These are phyloP conservation scores for Manduca sexta DNA, from an alignment of 1,140 invertebrate genomes.

Conservation along the genomic window DNA sequence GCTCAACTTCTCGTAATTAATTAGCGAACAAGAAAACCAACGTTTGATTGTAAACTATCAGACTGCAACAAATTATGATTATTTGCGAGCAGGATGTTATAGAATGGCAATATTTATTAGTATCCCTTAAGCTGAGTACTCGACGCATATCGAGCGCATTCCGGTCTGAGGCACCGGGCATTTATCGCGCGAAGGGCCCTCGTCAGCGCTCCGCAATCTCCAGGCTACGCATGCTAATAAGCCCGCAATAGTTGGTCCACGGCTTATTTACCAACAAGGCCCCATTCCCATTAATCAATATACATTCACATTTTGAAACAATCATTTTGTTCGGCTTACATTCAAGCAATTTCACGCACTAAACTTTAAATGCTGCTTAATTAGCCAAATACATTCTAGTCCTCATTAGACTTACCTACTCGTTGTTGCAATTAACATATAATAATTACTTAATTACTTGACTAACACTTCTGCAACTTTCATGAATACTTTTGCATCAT, in stretches of 20 bases:
- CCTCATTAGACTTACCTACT: too few species aligned
- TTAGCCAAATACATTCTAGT: slow-evolving; percentile 21
- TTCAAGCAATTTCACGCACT: slow-evolving; percentile 18
- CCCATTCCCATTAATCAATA: slow-evolving; percentile 48
- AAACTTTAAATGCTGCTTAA: slow-evolving; percentile 11
- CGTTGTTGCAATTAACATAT: too few species aligned
- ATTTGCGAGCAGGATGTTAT: too few species aligned
- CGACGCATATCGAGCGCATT: not conserved
- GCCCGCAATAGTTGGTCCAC: slow-evolving; percentile 38
- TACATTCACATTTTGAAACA: slow-evolving; percentile 37
- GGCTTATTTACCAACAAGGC: slow-evolving; percentile 51
- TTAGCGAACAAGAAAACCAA: too few species aligned
- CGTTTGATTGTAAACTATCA: too few species aligned
- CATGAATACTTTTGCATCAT: not conserved
- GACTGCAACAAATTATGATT: too few species aligned
- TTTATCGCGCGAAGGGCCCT: slow-evolving; percentile 10
- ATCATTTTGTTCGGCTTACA: too few species aligned
- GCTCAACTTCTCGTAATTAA: too few species aligned
- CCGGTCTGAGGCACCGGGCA: not conserved
- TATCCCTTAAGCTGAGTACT: not conserved
- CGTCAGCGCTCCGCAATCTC: slow-evolving; percentile 16
- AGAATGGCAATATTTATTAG: too few species aligned
- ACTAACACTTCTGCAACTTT: too few species aligned
- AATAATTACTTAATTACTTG: too few species aligned
- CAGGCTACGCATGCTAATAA: slow-evolving; percentile 36